These are phyloP conservation scores for Aphaenogaster ashmeadi DNA, from an alignment of 1,140 invertebrate species.

Conservation along the genomic window DNA sequence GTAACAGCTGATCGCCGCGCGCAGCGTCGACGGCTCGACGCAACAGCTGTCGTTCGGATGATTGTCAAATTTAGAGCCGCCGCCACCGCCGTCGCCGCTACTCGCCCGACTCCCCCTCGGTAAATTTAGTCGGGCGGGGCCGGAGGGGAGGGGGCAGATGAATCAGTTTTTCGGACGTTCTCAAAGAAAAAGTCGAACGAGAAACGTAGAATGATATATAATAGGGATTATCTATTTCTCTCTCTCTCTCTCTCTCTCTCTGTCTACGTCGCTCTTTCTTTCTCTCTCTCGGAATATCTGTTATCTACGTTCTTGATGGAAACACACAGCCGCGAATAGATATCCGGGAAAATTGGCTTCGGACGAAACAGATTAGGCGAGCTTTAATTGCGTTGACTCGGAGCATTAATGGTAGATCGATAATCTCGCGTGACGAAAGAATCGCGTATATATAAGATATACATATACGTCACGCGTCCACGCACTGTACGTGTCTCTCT, in stretches of 20 bases:
- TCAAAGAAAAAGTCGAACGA: background rate
- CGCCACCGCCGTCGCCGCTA: background rate
- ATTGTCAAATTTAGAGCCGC: conserved; percentile 49
- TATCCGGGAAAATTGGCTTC: background rate
- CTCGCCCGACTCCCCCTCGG: background rate
- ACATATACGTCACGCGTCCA: background rate
- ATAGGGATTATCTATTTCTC: background rate
- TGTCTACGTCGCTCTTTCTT: background rate
- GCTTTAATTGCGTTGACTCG: background rate
- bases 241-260: background rate
- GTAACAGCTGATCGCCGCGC: conserved; percentile 50
- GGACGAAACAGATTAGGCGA: background rate
- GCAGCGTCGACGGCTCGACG: conserved; percentile 29
- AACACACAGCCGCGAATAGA: background rate
- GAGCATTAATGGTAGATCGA: background rate
- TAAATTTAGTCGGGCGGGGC: conserved; percentile 8
- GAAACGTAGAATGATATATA: background rate
- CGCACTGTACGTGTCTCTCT: background rate
- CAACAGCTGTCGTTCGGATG: conserved; percentile 49
- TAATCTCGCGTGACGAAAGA: conserved; percentile 6
- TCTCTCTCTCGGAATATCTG: background rate
- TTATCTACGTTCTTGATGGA: background rate
- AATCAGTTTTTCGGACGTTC: conserved; percentile 27
- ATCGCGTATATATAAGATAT: background rate
- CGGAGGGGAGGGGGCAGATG: background rate